Base-by-base conservation (phyloP, 2,888 invertebrate species). In the Mythimna loreyi region DNA sequence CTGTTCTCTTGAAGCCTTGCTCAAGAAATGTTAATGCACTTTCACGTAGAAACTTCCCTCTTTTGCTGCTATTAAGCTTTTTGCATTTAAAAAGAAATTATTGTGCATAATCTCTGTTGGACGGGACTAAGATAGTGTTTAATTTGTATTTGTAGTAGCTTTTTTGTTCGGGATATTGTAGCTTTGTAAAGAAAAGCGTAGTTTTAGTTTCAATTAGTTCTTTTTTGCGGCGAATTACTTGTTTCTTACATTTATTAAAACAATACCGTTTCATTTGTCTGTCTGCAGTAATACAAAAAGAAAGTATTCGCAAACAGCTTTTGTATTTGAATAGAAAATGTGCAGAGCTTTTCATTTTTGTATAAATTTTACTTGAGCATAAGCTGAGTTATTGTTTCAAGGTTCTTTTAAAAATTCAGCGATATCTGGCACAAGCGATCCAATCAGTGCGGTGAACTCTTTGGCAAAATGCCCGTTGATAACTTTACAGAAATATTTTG, bases 1-100 rank as follows among this genome's bases (percentile, higher is more conserved):
- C 86, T 81, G 85, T 83, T 84, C 80, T 79, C 75, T 66, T 78
- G 78, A 80, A 83, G 78, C 72, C 75, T 79, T 80, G 72, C 81
- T 83, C 84, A 83, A 85, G 86, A 88, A 87, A 87, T 87, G 83
- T 86, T 88, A 88, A 89, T 89, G 84, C 83, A 87, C 81, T 86
- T 85, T 83, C 76, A 76, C 66, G 80, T 74, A 55, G 71, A 70
- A 80, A 83, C 67, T 82, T 83, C 52, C 71, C 73, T 79, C 70
- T 82, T 73, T 62, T 59, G 62, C 59, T 66, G 25, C 64, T 69
- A 60, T 57, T 70, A 72, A 76, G 66, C 57, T 81, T 80, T 78
- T 78, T 72, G 30, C 60, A 65, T 78, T 84, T 77, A 76, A 85
- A 88, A 82, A 82, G 53, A 85, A 86, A 86, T 86, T 80, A 87